A percentile compares a stretch with the other conserved stretches of the same genome.
These are phyloP conservation scores for Selenia dentaria DNA, from an alignment of 2,888 invertebrate genomes.

Conservation along the genomic window DNA sequence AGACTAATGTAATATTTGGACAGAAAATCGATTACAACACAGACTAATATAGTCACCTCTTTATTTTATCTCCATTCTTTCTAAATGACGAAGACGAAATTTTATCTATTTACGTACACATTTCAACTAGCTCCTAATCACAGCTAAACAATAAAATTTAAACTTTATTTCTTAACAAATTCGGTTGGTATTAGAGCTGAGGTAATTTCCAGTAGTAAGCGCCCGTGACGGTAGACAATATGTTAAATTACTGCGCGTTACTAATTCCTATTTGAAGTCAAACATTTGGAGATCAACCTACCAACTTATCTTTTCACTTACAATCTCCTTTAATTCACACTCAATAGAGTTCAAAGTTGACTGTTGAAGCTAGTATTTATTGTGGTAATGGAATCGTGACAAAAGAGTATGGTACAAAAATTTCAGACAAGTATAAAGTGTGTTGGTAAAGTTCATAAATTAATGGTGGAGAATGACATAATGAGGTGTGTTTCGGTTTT, in stretches of 20 bases:
- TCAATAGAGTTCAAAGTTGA: conserved; percentile 18
- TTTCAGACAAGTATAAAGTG: conserved; percentile 69
- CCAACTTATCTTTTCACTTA: conserved; percentile 22
- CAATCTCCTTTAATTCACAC: not conserved
- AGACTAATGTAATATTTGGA: too few relatives aligned
- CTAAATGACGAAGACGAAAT: conserved; percentile 31
- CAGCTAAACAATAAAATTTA: conserved; percentile 4
- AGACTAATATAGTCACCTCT: conserved; percentile 30
- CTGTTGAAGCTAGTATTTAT: not conserved
- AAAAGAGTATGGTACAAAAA: conserved; percentile 59
- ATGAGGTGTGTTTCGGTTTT: conserved; percentile 55
- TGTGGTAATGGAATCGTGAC: conserved; percentile 39
- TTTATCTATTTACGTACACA: conserved; percentile 36
- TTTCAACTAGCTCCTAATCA: not conserved
- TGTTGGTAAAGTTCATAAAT: conserved; percentile 53
- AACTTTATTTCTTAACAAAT: not conserved
- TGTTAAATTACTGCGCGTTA: conserved; percentile 48
- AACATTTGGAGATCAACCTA: conserved; percentile 54
- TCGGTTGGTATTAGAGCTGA: conserved; percentile 16
- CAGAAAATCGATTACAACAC: conserved; percentile 21
- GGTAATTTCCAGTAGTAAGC: conserved; percentile 29
- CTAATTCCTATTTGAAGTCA: conserved; percentile 66
- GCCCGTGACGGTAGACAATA: conserved; percentile 54
- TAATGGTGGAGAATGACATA: conserved; percentile 72
- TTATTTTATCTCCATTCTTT: conserved; percentile 24